phyloP scores from a whole-genome alignment of 2,888 invertebrate species.

The Syrista parreyssii region DNA sequence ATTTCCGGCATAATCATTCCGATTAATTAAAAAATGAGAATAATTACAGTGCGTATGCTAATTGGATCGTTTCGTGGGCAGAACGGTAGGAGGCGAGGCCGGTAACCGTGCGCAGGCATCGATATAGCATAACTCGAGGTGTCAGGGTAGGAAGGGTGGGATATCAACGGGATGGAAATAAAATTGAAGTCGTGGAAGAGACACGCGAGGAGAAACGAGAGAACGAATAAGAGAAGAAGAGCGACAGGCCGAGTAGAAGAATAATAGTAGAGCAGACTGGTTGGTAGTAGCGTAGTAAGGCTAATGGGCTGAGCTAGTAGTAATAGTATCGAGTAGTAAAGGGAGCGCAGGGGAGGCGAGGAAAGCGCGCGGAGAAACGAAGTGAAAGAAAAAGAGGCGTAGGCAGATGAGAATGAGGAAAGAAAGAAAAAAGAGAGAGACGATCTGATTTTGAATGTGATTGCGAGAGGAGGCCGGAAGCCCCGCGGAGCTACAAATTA shows the following conservation, averaged over 20 bases:
- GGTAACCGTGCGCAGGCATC: not conserved
- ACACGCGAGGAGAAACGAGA: too few species aligned
- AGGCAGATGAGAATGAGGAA: too few species aligned
- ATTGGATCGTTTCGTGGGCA: slow-evolving; percentile 27
- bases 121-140: slow-evolving; percentile 1
- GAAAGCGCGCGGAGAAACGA: slow-evolving; percentile 1
- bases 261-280: slow-evolving; percentile 19
- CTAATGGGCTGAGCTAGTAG: slow-evolving; percentile 4
- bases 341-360: not conserved
- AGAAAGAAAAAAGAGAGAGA: not conserved
- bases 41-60: slow-evolving; percentile 46
- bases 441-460: slow-evolving; percentile 6
- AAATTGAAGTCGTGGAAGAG: too few species aligned
- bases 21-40: slow-evolving; percentile 41
- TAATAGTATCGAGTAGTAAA: slow-evolving; percentile 1
- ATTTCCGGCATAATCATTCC: slow-evolving; percentile 49
- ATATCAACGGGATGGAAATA: slow-evolving; percentile 7
- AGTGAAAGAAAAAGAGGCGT: too few species aligned
- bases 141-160: slow-evolving; percentile 21
- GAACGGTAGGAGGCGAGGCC: not conserved
- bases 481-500: slow-evolving; percentile 58
- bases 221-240: not conserved
- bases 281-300: not conserved
- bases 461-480: slow-evolving; percentile 39
- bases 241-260: slow-evolving; percentile 6